Evolutionary conservation across 2,113 vertebrate genomes (phyloP), one percentile per base, ranked within the genome.

Genomic region (Grammomys dolichurus): DNA sequence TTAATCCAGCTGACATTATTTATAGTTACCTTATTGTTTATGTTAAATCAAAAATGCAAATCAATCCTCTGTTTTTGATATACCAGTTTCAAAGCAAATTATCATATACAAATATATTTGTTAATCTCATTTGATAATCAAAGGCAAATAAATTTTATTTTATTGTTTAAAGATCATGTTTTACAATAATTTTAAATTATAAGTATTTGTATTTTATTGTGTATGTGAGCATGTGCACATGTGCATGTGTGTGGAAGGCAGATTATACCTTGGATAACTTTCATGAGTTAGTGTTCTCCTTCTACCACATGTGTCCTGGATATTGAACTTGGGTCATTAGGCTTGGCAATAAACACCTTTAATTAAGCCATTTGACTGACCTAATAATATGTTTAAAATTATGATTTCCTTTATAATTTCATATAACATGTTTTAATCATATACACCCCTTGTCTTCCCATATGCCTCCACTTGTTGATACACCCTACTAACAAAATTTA

Each of bases 91-190:
- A 73, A 91, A 85, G 78, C 36, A 90, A 85, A 43, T 11, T 36
- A 63, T 17, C 51, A 69, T 75, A 73, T 93, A 89, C 17, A 65
- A 13, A 28, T 51, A 92, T n/a, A 56, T 8, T 4, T 78, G 22
- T 56, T 75, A 69, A 58, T 73, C 17, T 17, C 3, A 69, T 20
- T 92, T 69, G 20, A 87, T 91, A 96, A 90, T 10, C 63, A 33
- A 96, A 90, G 16, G 16, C 9, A 92, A 95, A 77, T 77, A 26
- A 31, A 8, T 91, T 7, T 89, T 63, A 20, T 90, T 94, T 94
- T n/a, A 73, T 22, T 91, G 17, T 63, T 3, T 54, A 91, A 54
- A 94, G 28, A 46, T 87, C 19, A 63, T 84, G 12, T 51, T 43
- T 85, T 85, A 28, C 24, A 85, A 65, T 63, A 10, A 46, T 69